These are phyloP conservation scores for Caenorhabditis sp. DNA, from an alignment of 2,888 invertebrate species.

Conservation along the genomic window DNA sequence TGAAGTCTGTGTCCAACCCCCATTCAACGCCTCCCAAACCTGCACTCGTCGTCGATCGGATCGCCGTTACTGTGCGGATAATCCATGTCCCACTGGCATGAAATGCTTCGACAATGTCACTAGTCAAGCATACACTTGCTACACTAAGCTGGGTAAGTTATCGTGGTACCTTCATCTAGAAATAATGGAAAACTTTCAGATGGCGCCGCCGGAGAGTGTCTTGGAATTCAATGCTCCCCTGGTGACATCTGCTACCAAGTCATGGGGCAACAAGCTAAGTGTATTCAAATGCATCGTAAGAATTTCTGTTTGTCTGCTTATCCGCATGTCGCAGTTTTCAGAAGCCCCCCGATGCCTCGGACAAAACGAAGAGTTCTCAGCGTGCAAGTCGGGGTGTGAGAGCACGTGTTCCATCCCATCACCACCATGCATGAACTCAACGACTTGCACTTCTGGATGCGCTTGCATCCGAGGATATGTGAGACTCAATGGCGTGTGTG, in stretches of 20 bases:
- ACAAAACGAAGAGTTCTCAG: constrained; percentile 45
- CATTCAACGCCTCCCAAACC: constrained; percentile 19
- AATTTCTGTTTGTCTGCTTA: too few relatives aligned
- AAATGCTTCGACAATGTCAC: constrained; percentile 54
- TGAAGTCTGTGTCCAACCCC: constrained; percentile 31
- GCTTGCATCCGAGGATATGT: constrained; percentile 55
- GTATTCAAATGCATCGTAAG: constrained; percentile 35
- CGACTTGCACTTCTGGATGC: constrained; percentile 48
- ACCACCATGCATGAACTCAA: constrained; percentile 50
- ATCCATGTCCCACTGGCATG: constrained; percentile 43
- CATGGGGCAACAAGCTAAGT: constrained; percentile 42
- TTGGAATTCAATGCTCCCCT: constrained; percentile 41
- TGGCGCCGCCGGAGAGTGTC: constrained; percentile 44
- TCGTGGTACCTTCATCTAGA: not conserved
- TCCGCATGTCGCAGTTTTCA: not conserved
- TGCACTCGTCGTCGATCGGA: constrained; percentile 23
- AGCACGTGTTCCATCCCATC: constrained; percentile 22
- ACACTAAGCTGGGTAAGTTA: constrained; percentile 23
- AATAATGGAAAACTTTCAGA: too few relatives aligned
- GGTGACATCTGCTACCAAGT: constrained; percentile 57
- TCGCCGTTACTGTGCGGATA: constrained; percentile 46
- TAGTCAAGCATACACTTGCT: constrained; percentile 47
- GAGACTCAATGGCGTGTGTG: constrained; percentile 36
- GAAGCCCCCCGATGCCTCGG: constrained; percentile 48
- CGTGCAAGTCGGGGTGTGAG: constrained; percentile 54